A percentile compares a stretch with the other conserved stretches of the same genome.
phyloP scores from a whole-genome alignment of 2,113 vertebrate genomes.

The Gracilinanus agilis region DNA sequence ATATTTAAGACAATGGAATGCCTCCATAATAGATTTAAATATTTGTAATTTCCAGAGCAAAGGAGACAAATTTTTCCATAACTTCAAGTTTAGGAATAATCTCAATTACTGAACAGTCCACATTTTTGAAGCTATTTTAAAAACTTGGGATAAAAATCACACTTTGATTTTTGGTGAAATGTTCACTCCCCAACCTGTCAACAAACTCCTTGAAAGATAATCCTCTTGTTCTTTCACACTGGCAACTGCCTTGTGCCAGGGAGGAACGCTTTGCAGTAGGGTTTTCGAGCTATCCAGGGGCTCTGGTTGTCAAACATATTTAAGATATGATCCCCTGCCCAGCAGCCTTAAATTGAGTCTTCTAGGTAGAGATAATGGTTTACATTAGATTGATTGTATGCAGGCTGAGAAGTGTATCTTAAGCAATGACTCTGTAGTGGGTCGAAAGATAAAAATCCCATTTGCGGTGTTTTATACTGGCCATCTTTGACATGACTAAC shows the following conservation, averaged over 20 bases:
- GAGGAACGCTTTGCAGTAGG: conserved; percentile 67
- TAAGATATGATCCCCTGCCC: conserved; percentile 78
- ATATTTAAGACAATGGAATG: background rate
- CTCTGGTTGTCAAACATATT: conserved; percentile 79
- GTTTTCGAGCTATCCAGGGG: conserved; percentile 63
- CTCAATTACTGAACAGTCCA: conserved; percentile 21
- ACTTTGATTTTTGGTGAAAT: conserved; percentile 82
- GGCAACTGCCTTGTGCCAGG: conserved; percentile 62
- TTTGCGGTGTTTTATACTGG: conserved; percentile 87
- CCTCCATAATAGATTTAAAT: background rate
- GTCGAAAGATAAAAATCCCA: conserved; percentile 89
- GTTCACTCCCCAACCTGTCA: conserved; percentile 82
- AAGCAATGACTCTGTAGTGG: conserved; percentile 79
- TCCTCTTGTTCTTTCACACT: conserved; percentile 49
- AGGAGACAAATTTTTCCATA: conserved; percentile 32
- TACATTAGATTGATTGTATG: conserved; percentile 84
- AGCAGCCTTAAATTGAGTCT: conserved; percentile 75
- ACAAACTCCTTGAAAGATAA: conserved; percentile 76
- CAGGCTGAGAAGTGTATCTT: conserved; percentile 80
- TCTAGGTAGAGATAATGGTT: conserved; percentile 84
- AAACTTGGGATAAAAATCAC: conserved; percentile 79
- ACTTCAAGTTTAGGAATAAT: conserved; percentile 53
- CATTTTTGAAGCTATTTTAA: conserved; percentile 72
- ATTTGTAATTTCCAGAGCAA: conserved; percentile 52
- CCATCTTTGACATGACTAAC: conserved; percentile 84